phyloP scores from a whole-genome alignment of 2,797 vertebrate species.

The Pseudotriccus pelzelni region DNA sequence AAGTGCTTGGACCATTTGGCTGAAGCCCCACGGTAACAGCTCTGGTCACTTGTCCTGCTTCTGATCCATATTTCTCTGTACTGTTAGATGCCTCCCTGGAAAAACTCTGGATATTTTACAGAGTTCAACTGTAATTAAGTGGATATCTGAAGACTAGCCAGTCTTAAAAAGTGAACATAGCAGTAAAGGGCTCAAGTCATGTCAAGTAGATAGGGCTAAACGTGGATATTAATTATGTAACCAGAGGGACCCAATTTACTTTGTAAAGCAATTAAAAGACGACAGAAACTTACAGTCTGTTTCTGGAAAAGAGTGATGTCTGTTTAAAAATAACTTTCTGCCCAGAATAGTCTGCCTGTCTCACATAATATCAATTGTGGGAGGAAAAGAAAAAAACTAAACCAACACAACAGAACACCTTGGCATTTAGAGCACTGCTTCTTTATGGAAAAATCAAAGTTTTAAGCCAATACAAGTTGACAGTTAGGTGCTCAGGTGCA shows the following conservation, averaged over 20 bases:
- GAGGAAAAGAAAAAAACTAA: background rate
- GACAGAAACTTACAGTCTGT: conserved; percentile 26
- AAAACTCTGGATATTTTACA: background rate
- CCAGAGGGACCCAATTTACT: conserved; percentile 22
- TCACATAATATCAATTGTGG: background rate
- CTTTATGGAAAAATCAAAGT: background rate
- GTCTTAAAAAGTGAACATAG: background rate
- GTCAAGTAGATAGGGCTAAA: conserved; percentile 16
- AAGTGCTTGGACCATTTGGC: background rate
- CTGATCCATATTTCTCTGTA: background rate
- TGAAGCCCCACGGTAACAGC: background rate
- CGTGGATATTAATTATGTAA: conserved; percentile 24
- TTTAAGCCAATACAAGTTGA: background rate
- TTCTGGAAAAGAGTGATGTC: conserved; percentile 24
- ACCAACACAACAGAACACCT: background rate
- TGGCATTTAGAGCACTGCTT: background rate
- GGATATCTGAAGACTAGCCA: background rate
- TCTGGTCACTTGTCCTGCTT: background rate
- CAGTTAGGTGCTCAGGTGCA: background rate
- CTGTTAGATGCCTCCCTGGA: background rate
- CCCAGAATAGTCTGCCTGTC: conserved; percentile 5
- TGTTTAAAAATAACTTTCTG: conserved; percentile 45
- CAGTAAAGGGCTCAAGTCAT: background rate
- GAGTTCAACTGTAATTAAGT: background rate
- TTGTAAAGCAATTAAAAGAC: conserved; percentile 43